phyloP scores from a whole-genome alignment of 2,797 vertebrate genomes.

The Eulemur mongoz region DNA sequence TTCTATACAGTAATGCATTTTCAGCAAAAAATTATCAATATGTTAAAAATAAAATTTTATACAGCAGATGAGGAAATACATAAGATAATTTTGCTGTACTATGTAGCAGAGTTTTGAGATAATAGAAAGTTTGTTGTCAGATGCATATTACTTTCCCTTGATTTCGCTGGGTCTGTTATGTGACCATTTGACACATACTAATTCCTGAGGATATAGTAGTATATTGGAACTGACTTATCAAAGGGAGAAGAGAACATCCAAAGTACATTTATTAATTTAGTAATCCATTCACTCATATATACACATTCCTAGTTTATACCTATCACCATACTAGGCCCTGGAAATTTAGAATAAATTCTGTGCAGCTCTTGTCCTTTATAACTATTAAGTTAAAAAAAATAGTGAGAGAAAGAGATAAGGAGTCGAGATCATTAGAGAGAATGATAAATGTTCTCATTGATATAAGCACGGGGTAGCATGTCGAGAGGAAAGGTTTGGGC shows the following conservation, averaged over 20 bases:
- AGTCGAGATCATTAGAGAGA: background rate
- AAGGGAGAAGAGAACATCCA: background rate
- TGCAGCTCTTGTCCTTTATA: constrained; percentile 22
- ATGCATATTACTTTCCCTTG: constrained; percentile 15
- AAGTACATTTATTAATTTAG: background rate
- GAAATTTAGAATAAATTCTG: background rate
- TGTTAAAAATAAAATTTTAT: constrained; percentile 45
- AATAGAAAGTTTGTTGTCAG: background rate
- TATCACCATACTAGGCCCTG: background rate
- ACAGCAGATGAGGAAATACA: background rate
- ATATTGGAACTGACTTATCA: background rate
- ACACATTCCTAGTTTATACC: background rate
- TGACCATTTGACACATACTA: background rate
- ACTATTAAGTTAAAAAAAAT: background rate
- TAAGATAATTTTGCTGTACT: background rate
- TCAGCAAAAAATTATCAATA: constrained; percentile 21
- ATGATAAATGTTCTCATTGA: constrained; percentile 29
- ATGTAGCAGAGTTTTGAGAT: background rate
- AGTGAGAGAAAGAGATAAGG: background rate
- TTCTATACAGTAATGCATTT: background rate
- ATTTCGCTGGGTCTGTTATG: background rate
- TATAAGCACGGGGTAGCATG: background rate
- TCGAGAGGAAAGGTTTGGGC: background rate
- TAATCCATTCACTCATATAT: background rate
- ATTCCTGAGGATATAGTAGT: background rate